A percentile compares a stretch with the other conserved stretches of the same genome.
phyloP scores from a whole-genome alignment of 2,113 vertebrate genomes.

The Ciconia maguari region DNA sequence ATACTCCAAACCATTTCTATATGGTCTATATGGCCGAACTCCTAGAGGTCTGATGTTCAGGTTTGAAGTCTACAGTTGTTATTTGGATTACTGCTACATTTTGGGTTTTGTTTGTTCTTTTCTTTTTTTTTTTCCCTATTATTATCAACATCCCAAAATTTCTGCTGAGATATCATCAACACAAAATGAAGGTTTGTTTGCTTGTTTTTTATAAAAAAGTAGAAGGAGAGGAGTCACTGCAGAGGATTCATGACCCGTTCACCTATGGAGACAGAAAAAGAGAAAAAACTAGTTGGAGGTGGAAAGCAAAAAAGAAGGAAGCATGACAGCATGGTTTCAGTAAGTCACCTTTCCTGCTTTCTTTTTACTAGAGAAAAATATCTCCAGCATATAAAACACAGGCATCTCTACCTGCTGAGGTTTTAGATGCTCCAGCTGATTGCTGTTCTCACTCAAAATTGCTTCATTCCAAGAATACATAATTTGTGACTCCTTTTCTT shows the following conservation, averaged over 20 bases:
- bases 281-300: not conserved
- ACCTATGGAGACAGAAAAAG: not conserved
- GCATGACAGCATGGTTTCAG: not conserved
- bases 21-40: accelerated
- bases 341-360: not conserved
- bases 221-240: not conserved
- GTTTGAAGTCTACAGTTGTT: not conserved
- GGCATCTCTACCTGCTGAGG: not conserved
- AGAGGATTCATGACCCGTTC: not conserved
- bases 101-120: no score
- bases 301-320: not conserved
- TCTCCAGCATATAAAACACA: not conserved
- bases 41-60: not conserved
- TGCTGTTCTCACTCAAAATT: not conserved
- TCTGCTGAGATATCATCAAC: not conserved
- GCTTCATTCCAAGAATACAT: not conserved
- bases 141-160: not conserved
- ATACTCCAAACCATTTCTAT: not conserved
- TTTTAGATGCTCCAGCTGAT: not conserved
- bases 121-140: not conserved
- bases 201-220: not conserved
- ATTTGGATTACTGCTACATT: not conserved
- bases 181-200: not conserved
- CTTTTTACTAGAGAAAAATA: not conserved
- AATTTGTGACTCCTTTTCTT: not conserved